These are phyloP conservation scores for Marasmarcha lunaedactyla DNA, from an alignment of 2,888 invertebrate genomes.

Conservation along the genomic window DNA sequence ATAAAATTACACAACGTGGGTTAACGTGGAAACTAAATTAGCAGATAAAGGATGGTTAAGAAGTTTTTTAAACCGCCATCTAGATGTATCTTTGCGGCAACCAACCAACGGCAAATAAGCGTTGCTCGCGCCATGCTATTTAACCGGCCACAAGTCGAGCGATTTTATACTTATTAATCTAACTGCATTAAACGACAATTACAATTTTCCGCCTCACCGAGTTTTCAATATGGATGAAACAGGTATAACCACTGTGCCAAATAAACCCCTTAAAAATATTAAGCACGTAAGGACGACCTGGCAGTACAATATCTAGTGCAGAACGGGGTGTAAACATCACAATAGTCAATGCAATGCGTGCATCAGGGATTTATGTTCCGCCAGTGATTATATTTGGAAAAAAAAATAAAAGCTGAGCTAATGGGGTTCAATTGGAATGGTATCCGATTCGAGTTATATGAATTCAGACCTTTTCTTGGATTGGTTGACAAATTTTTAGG, in stretches of 20 bases:
- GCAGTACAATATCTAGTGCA: background rate
- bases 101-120: slow-evolving; percentile 11
- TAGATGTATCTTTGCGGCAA: slow-evolving; percentile 9
- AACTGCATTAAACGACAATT: slow-evolving; percentile 4
- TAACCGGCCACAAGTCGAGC: slow-evolving; percentile 9
- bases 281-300: too few species aligned
- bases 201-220: slow-evolving; percentile 8
- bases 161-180: slow-evolving; percentile 11
- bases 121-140: slow-evolving; percentile 13
- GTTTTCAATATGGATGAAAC: slow-evolving; percentile 15
- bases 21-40: slow-evolving; percentile 5
- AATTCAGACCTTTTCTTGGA: slow-evolving; percentile 11
- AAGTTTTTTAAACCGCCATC: slow-evolving; percentile 11
- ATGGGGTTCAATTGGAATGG: slow-evolving; percentile 20
- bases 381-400: slow-evolving; percentile 27
- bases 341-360: slow-evolving; percentile 17
- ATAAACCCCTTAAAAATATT: background rate
- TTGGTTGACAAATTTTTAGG: slow-evolving; percentile 4
- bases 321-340: background rate
- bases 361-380: slow-evolving; percentile 21
- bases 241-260: slow-evolving; percentile 10
- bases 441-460: slow-evolving; percentile 14
- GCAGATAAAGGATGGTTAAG: slow-evolving; percentile 12
- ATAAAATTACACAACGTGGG: slow-evolving; percentile 7
- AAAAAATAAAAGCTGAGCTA: slow-evolving; percentile 22